Evolutionary conservation across 2,888 invertebrate species (phyloP), one percentile per base, ranked within the genome.

Genomic region (Lasioglossum leucozonium): DNA sequence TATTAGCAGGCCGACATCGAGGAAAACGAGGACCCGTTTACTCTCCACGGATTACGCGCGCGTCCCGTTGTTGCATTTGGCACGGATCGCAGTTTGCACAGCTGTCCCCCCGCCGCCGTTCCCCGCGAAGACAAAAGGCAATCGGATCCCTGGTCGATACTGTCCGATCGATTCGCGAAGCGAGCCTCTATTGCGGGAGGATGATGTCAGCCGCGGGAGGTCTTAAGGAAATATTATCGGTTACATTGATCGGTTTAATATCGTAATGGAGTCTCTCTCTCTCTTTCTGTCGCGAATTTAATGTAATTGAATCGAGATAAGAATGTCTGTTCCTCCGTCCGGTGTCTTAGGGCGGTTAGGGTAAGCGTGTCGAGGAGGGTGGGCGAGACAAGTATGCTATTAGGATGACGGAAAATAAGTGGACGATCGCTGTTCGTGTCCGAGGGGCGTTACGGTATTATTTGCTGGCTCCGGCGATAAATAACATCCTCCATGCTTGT

Each of bases 11-110:
- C 22, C 13, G 67, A 18, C 82, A n/a, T n/a, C n/a, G n/a, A 67
- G 42, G 78, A 22, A 75, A 78, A 81, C 42, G 75, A 51, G 51
- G 74, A 67, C 13, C 18, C 40, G 42, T 72, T 74, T 26, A n/a
- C 55, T 4, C n/a, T 58, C 30, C n/a, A 44, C 34, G 72, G 47
- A 83, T 78, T 67, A 75, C 75, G 44, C 18, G 10, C 42, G 42
- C 40, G 40, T 1, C 40, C 77, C 16, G 26, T 72, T 81, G 79
- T 87, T 87, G 79, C 65, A 34, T 72, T 87, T 87, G 87, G 84
- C 81, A 87, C 26, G 37, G 77, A 81, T 58, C 30, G 18, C 30
- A 10, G 77, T 87, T 87, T 84, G 51, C 79, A 74, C 86, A 84
- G 79, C 84, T 79, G 84, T 18, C 22, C 11, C 67, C 37, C 72